Conservation (phyloP, 2,113 vertebrate species). For the Bos javanicus region DNA sequence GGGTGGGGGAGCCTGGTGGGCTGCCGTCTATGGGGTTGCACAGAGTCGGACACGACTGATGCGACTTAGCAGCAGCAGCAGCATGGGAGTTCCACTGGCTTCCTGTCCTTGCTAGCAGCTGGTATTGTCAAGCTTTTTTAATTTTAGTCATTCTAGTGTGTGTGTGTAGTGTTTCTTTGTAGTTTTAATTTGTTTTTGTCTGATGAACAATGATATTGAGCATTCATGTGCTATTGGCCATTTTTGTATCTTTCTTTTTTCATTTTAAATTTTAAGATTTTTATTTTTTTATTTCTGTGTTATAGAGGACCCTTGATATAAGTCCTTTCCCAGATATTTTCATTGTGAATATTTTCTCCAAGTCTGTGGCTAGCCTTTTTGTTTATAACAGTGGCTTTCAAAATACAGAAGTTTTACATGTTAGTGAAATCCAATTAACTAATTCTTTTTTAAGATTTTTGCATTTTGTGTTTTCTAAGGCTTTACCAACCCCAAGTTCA, state of each 20-base stretch:
- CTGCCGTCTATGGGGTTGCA: too few relatives aligned
- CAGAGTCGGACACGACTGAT: too few relatives aligned
- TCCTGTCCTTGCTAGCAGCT: background rate
- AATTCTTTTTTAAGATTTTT: background rate
- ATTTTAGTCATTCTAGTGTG: background rate
- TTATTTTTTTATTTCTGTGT: background rate
- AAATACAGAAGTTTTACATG: background rate
- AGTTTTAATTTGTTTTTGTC: background rate
- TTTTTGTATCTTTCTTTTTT: background rate
- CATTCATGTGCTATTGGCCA: background rate
- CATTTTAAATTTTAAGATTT: background rate
- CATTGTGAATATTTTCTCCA: slow-evolving; percentile 6
- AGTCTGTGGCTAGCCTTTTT: background rate
- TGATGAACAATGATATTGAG: background rate
- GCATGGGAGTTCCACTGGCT: background rate
- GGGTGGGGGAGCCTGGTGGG: too few relatives aligned
- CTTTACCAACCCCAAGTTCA: background rate
- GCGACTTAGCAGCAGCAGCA: too few relatives aligned
- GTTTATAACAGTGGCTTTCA: background rate
- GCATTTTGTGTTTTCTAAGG: background rate
- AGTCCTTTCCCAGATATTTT: background rate
- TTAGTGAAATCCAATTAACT: background rate
- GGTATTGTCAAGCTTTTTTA: background rate
- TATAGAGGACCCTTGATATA: background rate
- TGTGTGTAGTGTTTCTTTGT: background rate